Evolutionary conservation across 92 coral and sea anemone species (phyloP).

Genomic region (Phenganax stokvisi): DNA sequence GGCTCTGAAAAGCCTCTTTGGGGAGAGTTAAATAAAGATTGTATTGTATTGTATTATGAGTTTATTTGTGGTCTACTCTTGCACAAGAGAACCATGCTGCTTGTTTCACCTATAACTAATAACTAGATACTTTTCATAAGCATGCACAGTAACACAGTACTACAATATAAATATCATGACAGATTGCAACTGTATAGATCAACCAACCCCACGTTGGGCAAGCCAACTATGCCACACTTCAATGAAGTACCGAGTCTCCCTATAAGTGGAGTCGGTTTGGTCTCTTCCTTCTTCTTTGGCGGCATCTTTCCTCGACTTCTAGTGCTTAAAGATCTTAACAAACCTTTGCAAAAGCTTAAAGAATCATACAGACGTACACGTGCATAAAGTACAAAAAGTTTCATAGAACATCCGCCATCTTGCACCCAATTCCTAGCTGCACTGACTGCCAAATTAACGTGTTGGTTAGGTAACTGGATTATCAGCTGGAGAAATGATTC

Average conservation of each 20-base stretch:
- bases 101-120: too few relatives aligned
- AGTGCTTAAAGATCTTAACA: not conserved
- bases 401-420: not conserved
- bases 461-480: too few relatives aligned
- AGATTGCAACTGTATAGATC: conserved; percentile 12
- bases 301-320: conserved; percentile 61
- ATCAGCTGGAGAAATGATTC: too few relatives aligned
- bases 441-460: too few relatives aligned
- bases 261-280: conserved; percentile 75
- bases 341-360: not conserved
- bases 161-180: not conserved
- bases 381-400: not conserved
- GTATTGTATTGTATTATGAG: too few relatives aligned
- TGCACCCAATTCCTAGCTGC: not conserved
- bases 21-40: too few relatives aligned
- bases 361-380: conserved; percentile 17
- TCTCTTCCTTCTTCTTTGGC: conserved; percentile 87
- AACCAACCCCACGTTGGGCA: conserved; percentile 96
- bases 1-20: too few relatives aligned
- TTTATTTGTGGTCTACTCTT: too few relatives aligned
- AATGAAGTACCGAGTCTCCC: conserved; percentile 95
- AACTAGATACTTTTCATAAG: too few relatives aligned
- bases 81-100: too few relatives aligned
- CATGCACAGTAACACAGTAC: not conserved
- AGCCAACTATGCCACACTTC: conserved; percentile 91